Percentiles rank a stretch among this genome's conserved stretches.
Evolutionary conservation across 2,888 invertebrate genomes (phyloP).

Genomic region (Priocnemis perturbator): DNA sequence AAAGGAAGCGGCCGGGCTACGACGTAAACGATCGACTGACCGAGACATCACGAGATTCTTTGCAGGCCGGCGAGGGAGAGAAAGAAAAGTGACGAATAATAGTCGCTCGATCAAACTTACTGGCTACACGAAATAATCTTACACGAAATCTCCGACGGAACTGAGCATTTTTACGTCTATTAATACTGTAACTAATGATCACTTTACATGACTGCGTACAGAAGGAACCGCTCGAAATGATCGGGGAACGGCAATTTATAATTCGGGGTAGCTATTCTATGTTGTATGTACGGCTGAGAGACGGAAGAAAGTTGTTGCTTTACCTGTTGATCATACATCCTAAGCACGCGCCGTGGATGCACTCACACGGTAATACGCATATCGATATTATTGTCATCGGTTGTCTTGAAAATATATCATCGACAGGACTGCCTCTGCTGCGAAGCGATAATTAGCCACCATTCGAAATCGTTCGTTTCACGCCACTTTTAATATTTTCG

Average conservation of each 20-base stretch:
- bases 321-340: too few species aligned
- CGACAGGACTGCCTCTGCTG: background rate
- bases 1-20: background rate
- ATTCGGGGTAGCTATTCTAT: too few species aligned
- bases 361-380: too few species aligned
- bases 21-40: constrained; percentile 1
- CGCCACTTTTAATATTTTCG: background rate
- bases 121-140: constrained; percentile 12
- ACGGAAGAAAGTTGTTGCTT: too few species aligned
- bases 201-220: background rate
- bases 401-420: background rate
- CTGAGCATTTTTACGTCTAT: background rate
- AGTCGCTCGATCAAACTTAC: background rate
- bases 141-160: constrained; percentile 3
- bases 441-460: background rate
- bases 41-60: background rate
- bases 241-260: too few species aligned
- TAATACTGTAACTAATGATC: constrained; percentile 29
- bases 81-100: too few species aligned
- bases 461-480: background rate
- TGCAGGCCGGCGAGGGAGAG: background rate
- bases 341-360: background rate
- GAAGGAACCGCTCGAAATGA: too few species aligned
- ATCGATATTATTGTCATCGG: background rate
- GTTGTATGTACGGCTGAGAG: too few species aligned